Conservation (phyloP, 2,113 vertebrate species). For the Etheostoma cragini region DNA sequence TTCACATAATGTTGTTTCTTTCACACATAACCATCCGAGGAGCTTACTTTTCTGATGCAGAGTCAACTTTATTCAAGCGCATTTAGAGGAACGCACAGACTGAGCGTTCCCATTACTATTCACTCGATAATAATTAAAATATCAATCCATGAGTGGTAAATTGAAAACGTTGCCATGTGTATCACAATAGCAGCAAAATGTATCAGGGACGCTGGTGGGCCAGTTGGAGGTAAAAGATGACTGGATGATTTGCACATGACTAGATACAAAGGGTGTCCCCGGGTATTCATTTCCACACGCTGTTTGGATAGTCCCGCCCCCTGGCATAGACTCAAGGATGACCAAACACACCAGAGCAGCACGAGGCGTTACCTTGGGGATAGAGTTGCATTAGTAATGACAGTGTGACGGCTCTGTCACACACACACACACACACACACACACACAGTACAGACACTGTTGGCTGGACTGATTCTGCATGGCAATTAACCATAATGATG, state of each 20-base stretch:
- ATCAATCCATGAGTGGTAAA: slow-evolving; percentile 77
- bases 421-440: not conserved
- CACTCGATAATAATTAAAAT: slow-evolving; percentile 82
- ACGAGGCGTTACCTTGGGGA: slow-evolving; percentile 28
- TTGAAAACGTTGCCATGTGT: slow-evolving; percentile 77
- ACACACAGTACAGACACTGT: slow-evolving; percentile 19
- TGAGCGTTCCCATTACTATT: slow-evolving; percentile 67
- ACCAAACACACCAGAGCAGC: slow-evolving; percentile 30
- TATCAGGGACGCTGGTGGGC: slow-evolving; percentile 31
- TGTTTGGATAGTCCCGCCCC: slow-evolving; percentile 33
- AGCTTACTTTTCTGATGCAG: slow-evolving; percentile 45
- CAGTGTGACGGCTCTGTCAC: slow-evolving; percentile 53
- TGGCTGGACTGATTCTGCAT: slow-evolving; percentile 65
- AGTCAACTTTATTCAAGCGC: slow-evolving; percentile 67
- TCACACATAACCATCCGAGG: slow-evolving; percentile 22
- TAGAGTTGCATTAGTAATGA: slow-evolving; percentile 54
- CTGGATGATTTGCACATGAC: slow-evolving; percentile 23
- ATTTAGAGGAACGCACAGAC: slow-evolving; percentile 58
- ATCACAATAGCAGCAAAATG: slow-evolving; percentile 50
- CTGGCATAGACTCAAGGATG: slow-evolving; percentile 8
- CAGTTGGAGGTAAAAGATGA: slow-evolving; percentile 32
- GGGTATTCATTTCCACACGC: slow-evolving; percentile 28
- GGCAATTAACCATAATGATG: slow-evolving; percentile 82
- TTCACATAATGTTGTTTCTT: slow-evolving; percentile 37
- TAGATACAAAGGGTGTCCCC: slow-evolving; percentile 10